Evolutionary conservation across 1,140 invertebrate genomes (phyloP), one percentile per base, ranked within the genome.

Genomic region (Drosophila lacertosa): DNA sequence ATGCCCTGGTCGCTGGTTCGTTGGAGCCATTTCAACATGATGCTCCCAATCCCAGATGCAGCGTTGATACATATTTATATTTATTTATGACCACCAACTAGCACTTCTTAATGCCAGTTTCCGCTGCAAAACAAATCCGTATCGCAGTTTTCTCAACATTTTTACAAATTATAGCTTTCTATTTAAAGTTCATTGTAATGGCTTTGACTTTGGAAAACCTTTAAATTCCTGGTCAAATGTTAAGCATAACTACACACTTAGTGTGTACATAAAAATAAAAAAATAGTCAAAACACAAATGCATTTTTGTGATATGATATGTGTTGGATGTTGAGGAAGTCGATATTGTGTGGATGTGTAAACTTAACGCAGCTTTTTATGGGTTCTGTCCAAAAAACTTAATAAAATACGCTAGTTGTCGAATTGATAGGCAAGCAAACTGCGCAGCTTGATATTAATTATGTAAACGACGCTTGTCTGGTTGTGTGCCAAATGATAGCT

Each of bases 371-470:
- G 11, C n/a, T 13, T 39, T 10, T 58, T 57, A 29, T 57, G 44
- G 20, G 24, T 42, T 15, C 39, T 24, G 16, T 22, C 13, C 35
- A 15, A 37, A 13, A 37, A n/a, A n/a, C n/a, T n/a, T 9, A 39
- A 37, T 39, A 24, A 50, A 50, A 40, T 16, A 35, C 20, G 20
- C 2, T 22, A 2, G 20, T 22, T 26, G 24, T 26, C 1, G 16
- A 47, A 16, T 20, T 24, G 5, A 24, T 26, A 22, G 20, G 5
- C 44, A 10, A 77, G 58, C 55, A 48, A 72, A 72, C 58, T 39
- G 44, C 48, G 39, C 71, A 60, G 47, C 51, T 59, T 47, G 57
- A 67, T 39, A 68, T 76, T 73, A 69, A 77, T 76, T 63, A 68
- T 70, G 22, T 33, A 63, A 64, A 32, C 18, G 57, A 47, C 33